Conservation (phyloP, 2,888 invertebrate species). For the Pomacea canaliculata region DNA sequence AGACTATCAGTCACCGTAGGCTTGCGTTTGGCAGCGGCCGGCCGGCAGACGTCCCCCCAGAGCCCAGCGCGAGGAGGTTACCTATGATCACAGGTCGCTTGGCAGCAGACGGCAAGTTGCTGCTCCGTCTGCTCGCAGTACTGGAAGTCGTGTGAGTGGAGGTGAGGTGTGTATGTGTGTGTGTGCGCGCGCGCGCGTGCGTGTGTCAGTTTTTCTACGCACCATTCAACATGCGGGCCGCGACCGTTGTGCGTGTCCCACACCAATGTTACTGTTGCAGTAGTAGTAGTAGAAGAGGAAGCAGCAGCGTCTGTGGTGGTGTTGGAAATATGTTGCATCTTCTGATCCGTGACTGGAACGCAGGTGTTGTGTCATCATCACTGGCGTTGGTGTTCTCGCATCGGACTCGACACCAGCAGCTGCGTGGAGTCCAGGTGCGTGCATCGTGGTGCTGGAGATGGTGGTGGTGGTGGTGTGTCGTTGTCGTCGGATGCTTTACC, state of each 20-base stretch:
- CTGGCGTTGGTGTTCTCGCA: background rate
- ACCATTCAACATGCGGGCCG: too few relatives aligned
- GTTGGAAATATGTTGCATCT: too few relatives aligned
- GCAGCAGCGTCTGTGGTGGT: too few relatives aligned
- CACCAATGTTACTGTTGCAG: too few relatives aligned
- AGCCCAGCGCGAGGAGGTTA: background rate
- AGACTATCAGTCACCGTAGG: background rate
- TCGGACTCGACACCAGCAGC: background rate
- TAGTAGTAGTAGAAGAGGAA: too few relatives aligned
- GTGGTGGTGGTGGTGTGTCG: background rate
- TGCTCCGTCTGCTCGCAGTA: background rate
- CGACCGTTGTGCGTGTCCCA: too few relatives aligned
- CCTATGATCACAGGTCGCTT: background rate
- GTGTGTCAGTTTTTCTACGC: too few relatives aligned
- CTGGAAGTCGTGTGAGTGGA: background rate
- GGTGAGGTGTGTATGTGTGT: background rate
- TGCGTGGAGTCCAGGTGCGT: background rate
- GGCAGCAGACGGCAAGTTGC: background rate
- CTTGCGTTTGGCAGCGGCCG: background rate
- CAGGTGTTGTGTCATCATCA: too few relatives aligned
- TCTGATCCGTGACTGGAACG: too few relatives aligned
- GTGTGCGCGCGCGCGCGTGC: too few relatives aligned
- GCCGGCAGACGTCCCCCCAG: background rate
- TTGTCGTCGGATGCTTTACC: background rate
- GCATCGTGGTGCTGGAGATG: background rate